A percentile compares a stretch with the other conserved stretches of the same genome.
Conservation (phyloP, 2,888 invertebrate species). For the Protula sp. region DNA sequence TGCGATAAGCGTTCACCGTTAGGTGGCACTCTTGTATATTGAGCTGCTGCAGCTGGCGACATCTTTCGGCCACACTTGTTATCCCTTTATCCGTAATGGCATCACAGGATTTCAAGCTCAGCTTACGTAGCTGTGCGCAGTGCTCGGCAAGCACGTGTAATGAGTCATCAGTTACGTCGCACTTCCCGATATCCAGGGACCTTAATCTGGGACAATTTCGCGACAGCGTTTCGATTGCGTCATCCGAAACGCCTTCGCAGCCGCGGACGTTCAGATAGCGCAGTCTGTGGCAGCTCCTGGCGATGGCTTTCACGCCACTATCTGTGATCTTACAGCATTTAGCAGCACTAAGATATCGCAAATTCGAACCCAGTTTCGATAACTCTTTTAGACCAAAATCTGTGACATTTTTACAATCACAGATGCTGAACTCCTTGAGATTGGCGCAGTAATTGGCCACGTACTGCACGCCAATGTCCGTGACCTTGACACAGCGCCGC, state of each 20-base stretch:
- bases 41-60: slow-evolving; percentile 80
- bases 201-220: slow-evolving; percentile 78
- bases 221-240: slow-evolving; percentile 79
- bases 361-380: slow-evolving; percentile 77
- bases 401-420: slow-evolving; percentile 79
- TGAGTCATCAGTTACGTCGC: slow-evolving; percentile 86
- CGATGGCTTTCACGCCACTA: slow-evolving; percentile 78
- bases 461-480: slow-evolving; percentile 85
- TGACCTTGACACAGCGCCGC: slow-evolving; percentile 79
- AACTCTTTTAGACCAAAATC: slow-evolving; percentile 87
- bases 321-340: slow-evolving; percentile 84
- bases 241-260: slow-evolving; percentile 90
- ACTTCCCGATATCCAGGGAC: slow-evolving; percentile 86
- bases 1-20: slow-evolving; percentile 80
- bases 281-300: slow-evolving; percentile 79
- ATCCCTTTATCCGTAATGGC: slow-evolving; percentile 83
- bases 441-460: slow-evolving; percentile 82
- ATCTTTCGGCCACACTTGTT: slow-evolving; percentile 82
- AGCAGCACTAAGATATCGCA: slow-evolving; percentile 86
- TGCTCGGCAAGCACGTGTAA: slow-evolving; percentile 74
- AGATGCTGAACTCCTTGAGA: slow-evolving; percentile 74
- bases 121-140: slow-evolving; percentile 76
- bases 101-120: slow-evolving; percentile 85
- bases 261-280: slow-evolving; percentile 82
- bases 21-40: slow-evolving; percentile 92